Base-by-base conservation (phyloP, 2,797 vertebrate species). In the Synaphobranchus kaupii region DNA sequence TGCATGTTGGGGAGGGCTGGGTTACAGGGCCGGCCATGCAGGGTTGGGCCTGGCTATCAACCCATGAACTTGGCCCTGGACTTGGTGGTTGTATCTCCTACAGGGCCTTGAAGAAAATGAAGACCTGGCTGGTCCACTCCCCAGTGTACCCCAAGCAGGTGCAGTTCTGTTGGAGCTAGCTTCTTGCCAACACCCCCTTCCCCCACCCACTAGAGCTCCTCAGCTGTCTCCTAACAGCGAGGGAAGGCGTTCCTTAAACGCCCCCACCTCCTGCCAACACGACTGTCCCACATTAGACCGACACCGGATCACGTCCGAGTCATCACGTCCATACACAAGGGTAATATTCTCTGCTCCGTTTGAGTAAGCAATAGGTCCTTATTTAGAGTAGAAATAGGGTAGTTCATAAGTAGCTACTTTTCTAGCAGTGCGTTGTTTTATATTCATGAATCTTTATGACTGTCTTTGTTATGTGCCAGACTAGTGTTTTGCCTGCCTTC, bases 181-280 rank as follows among this genome's bases (percentile, higher is more conserved):
- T 82, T 87, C 39, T 88, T 48, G 84, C 87, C 89, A 84, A 0
- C 12, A 58, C 89, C 90, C 86, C 83, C 13, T 87, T 91, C 85
- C 0, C 10, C 58, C 89, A 88, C 85, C 84, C 13, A 83, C 84
- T 91, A 92, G 81, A 89, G 44, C 84, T 92, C 91, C 92, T 94
- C 94, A 92, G 93, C 94, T 95, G 93, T 91, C 89, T 86, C 88
- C 80, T 52, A 90, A 84, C 88, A 50, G 83, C 83, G 56, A 78
- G 89, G 86, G 87, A 80, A 86, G 86, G 88, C 89, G 81, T 90
- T 86, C 85, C 90, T 91, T 78, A 89, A 89, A 22, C 22, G 25
- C 25, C 34, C 9, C 34, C 17, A 56, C 28, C 25, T 34, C 17
- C 22, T 1, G 3, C 88, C 87, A 86, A 58, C 84, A 90, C 87